Conservation (phyloP, 2,113 vertebrate genomes). For the Takifugu flavidus region DNA sequence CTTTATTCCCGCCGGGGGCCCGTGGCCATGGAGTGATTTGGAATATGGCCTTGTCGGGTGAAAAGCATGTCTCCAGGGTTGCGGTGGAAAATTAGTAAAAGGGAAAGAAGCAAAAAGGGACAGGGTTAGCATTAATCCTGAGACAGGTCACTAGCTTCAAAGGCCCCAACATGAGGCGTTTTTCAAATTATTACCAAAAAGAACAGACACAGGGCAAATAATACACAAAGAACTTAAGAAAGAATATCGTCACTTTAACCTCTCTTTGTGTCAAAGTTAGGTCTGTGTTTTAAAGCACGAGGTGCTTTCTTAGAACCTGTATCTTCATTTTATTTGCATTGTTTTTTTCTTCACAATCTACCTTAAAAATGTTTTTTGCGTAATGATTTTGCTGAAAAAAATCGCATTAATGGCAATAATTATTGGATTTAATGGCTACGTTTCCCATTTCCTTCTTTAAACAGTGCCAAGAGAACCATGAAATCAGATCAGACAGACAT, state of each 20-base stretch:
- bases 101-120: conserved; percentile 48
- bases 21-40: conserved; percentile 41
- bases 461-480: conserved; percentile 15
- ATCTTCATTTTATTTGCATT: neutral
- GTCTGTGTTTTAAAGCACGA: no score
- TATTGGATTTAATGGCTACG: conserved; percentile 9
- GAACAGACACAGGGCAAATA: neutral
- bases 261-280: neutral
- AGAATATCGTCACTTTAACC: no score
- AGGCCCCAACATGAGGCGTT: no score
- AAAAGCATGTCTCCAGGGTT: conserved; percentile 38
- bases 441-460: conserved; percentile 22
- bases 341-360: neutral
- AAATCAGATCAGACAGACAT: conserved; percentile 30
- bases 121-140: conserved; percentile 37
- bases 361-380: neutral
- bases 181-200: neutral
- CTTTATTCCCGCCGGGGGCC: conserved; percentile 35
- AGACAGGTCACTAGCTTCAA: neutral
- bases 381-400: no score
- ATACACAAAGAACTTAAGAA: no score
- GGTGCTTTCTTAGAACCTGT: neutral
- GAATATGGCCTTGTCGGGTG: conserved; percentile 53
- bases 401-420: conserved; percentile 2
- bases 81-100: conserved; percentile 37